phyloP scores from a whole-genome alignment of 2,888 invertebrate species.

The Lycophotia porphyrea region DNA sequence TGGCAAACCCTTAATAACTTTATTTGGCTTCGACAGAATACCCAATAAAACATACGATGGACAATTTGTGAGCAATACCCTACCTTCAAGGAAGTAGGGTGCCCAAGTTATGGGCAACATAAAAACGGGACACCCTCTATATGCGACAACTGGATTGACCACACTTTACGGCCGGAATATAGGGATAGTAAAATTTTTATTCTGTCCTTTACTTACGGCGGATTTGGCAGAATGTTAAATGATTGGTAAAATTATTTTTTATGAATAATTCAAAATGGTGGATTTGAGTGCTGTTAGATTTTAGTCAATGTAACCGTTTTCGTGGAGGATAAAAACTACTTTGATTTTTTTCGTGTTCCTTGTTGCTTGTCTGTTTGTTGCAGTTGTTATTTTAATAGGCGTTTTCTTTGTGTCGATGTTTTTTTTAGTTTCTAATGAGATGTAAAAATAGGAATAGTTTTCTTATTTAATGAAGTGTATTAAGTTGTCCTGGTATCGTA shows the following conservation, averaged over 20 bases:
- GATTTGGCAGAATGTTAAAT: slow-evolving; percentile 78
- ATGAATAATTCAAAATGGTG: slow-evolving; percentile 74
- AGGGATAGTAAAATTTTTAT: slow-evolving; percentile 80
- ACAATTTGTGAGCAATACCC: slow-evolving; percentile 71
- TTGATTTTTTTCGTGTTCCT: not conserved
- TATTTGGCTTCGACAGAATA: slow-evolving; percentile 62
- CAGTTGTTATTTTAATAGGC: slow-evolving; percentile 4
- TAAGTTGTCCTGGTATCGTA: too few species aligned
- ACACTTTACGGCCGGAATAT: slow-evolving; percentile 80
- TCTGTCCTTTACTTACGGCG: slow-evolving; percentile 67
- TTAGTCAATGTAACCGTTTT: not conserved
- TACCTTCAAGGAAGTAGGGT: slow-evolving; percentile 70
- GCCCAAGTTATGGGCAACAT: slow-evolving; percentile 75
- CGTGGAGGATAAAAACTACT: not conserved
- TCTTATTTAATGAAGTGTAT: not conserved
- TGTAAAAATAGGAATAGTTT: not conserved
- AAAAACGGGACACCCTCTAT: slow-evolving; percentile 75
- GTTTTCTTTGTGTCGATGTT: not conserved
- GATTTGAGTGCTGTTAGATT: not conserved
- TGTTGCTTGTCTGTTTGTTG: slow-evolving; percentile 6
- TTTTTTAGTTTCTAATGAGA: not conserved
- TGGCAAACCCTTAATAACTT: slow-evolving; percentile 64
- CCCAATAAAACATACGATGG: slow-evolving; percentile 68
- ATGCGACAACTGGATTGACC: slow-evolving; percentile 79
- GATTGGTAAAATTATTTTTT: slow-evolving; percentile 72